Percentiles rank a stretch among this genome's conserved stretches.
These are phyloP conservation scores for Drosophila grimshawi DNA, from an alignment of 1,140 invertebrate genomes.

Conservation along the genomic window DNA sequence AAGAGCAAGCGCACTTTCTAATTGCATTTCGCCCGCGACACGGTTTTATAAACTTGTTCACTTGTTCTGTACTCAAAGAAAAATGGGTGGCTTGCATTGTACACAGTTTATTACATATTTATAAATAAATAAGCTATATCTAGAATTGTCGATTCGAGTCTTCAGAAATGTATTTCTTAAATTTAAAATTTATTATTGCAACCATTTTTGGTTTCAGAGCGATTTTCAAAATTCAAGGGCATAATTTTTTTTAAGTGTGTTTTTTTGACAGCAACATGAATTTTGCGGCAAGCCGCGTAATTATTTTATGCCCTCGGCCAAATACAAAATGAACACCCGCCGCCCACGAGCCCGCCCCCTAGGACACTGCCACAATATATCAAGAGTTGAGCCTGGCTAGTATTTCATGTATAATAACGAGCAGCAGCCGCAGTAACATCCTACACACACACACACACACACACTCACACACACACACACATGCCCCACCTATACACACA, in stretches of 20 bases:
- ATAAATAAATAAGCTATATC: too few relatives aligned
- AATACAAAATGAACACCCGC: conserved; percentile 50
- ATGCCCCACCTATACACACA: not conserved
- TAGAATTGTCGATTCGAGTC: too few relatives aligned
- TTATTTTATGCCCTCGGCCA: conserved; percentile 73
- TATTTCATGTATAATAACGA: conserved; percentile 45
- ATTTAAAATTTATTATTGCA: too few relatives aligned
- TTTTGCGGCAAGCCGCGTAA: conserved; percentile 78
- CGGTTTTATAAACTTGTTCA: conserved; percentile 43
- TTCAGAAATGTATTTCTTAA: too few relatives aligned
- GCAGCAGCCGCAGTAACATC: conserved; percentile 8
- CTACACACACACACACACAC: not conserved
- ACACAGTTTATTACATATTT: too few relatives aligned
- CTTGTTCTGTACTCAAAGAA: not conserved
- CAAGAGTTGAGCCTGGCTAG: conserved; percentile 43
- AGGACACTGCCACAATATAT: conserved; percentile 54
- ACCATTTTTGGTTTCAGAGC: not conserved
- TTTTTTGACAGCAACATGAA: conserved; percentile 66
- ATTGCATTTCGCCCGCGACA: conserved; percentile 30
- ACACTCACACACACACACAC: not conserved
- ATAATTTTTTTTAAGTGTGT: conserved; percentile 13
- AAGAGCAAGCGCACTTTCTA: conserved; percentile 25
- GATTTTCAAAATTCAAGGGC: not conserved
- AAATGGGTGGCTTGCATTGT: not conserved
- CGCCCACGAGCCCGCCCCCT: not conserved